phyloP scores from a whole-genome alignment of 2,113 vertebrate species.

The Pangasianodon hypophthalmus region DNA sequence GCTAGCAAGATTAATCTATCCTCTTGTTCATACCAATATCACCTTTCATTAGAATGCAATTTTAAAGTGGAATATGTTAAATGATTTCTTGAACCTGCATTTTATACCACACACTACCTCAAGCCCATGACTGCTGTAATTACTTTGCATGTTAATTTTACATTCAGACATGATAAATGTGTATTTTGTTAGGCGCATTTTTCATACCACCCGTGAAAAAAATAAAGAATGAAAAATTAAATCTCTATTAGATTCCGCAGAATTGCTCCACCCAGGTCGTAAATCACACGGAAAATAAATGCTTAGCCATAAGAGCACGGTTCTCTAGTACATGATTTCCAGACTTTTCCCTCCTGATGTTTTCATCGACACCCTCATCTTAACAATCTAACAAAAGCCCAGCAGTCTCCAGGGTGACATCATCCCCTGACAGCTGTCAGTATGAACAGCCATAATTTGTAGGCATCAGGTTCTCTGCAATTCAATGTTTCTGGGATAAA shows the following conservation, averaged over 20 bases:
- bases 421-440: slow-evolving; percentile 48
- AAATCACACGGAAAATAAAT: slow-evolving; percentile 19
- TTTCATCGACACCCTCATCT: slow-evolving; percentile 51
- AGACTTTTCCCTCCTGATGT: slow-evolving; percentile 36
- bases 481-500: slow-evolving; percentile 65
- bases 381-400: slow-evolving; percentile 51
- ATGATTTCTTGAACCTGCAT: not conserved
- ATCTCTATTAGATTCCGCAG: slow-evolving; percentile 2
- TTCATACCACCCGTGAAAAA: not conserved
- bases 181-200: not conserved
- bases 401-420: slow-evolving; percentile 46
- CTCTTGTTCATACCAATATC: not conserved
- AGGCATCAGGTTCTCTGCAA: slow-evolving; percentile 59
- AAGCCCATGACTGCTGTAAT: not conserved
- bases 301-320: not conserved
- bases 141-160: slow-evolving; percentile 1
- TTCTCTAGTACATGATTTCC: not conserved
- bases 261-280: not conserved
- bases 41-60: not conserved
- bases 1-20: not conserved
- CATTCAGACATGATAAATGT: not conserved
- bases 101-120: not conserved
- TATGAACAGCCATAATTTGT: slow-evolving; percentile 37
- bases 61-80: not conserved
- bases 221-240: slow-evolving; percentile 7